Evolutionary conservation across 64 coral and sea anemone genomes (phyloP).

Genomic region (Pocillopora damicornis): DNA sequence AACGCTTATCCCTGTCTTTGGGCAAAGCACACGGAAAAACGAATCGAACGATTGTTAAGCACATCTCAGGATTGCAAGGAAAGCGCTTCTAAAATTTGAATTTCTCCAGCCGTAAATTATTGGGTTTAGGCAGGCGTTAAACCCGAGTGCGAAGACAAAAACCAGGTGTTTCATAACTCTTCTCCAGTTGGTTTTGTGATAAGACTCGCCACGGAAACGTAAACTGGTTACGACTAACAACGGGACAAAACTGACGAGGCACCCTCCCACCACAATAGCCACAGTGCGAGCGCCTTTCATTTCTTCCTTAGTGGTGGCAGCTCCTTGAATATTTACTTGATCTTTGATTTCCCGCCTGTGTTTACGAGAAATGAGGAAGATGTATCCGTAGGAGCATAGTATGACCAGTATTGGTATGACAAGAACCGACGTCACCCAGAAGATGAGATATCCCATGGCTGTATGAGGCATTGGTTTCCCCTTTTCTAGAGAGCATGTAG

Average conservation of each 20-base stretch:
- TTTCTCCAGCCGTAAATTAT: conserved; percentile 5
- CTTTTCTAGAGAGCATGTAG: background rate
- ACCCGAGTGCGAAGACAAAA: background rate
- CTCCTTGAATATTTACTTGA: background rate
- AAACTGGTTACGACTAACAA: conserved; percentile 3
- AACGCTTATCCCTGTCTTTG: background rate
- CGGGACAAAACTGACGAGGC: conserved; percentile 8
- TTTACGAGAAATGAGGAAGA: background rate
- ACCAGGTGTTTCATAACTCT: background rate
- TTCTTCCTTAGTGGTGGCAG: background rate
- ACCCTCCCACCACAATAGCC: conserved; percentile 2
- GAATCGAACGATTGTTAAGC: background rate
- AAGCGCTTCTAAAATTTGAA: background rate
- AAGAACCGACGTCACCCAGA: background rate
- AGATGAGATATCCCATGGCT: background rate
- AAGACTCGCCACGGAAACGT: background rate
- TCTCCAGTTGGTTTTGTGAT: background rate
- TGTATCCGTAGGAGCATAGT: conserved; percentile 6
- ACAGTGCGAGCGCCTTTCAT: conserved; percentile 3
- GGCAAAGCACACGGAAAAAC: background rate
- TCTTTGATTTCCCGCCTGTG: background rate
- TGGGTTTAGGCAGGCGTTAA: conserved; percentile 12
- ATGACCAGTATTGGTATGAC: conserved; percentile 7
- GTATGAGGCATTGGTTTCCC: no score
- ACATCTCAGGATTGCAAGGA: background rate